phyloP scores from a whole-genome alignment of 2,888 invertebrate genomes.

The Andrena praecox region DNA sequence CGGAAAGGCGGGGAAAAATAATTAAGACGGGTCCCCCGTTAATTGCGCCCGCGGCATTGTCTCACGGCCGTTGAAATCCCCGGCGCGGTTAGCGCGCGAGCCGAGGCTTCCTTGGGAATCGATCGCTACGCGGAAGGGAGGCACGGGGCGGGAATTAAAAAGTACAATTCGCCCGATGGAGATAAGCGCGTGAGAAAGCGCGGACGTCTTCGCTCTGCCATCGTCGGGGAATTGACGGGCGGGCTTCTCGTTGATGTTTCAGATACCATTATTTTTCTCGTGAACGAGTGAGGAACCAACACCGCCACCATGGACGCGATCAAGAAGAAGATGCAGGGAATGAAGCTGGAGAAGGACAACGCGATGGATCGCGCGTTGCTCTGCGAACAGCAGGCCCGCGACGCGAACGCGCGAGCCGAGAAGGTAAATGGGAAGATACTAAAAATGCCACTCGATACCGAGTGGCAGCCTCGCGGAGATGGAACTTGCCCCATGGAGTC shows the following conservation, averaged over 20 bases:
- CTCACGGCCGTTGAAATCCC: slow-evolving; percentile 51
- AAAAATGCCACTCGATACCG: not conserved
- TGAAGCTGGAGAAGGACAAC: slow-evolving; percentile 99
- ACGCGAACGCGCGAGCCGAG: slow-evolving; percentile 94
- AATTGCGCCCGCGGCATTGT: slow-evolving; percentile 35
- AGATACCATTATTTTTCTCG: slow-evolving; percentile 66
- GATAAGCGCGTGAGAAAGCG: slow-evolving; percentile 3
- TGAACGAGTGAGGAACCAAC: slow-evolving; percentile 85
- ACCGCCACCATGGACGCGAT: slow-evolving; percentile 99
- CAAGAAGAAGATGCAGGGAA: slow-evolving; percentile 99
- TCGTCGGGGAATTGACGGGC: slow-evolving; percentile 8
- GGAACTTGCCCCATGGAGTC: not conserved
- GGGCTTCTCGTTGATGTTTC: slow-evolving; percentile 12
- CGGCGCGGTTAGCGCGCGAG: slow-evolving; percentile 5
- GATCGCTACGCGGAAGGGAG: slow-evolving; percentile 10
- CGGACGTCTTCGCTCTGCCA: not conserved
- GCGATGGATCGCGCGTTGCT: slow-evolving; percentile 99
- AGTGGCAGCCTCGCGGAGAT: not conserved
- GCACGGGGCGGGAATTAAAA: slow-evolving; percentile 27
- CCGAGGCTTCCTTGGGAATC: slow-evolving; percentile 29
- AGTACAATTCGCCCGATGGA: slow-evolving; percentile 9
- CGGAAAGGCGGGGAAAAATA: not conserved
- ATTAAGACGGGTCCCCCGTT: slow-evolving; percentile 28
- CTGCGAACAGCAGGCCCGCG: slow-evolving; percentile 98
- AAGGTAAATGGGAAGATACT: slow-evolving; percentile 86